phyloP scores from a whole-genome alignment of 2,888 invertebrate species.

The Prenolepis imparis region DNA sequence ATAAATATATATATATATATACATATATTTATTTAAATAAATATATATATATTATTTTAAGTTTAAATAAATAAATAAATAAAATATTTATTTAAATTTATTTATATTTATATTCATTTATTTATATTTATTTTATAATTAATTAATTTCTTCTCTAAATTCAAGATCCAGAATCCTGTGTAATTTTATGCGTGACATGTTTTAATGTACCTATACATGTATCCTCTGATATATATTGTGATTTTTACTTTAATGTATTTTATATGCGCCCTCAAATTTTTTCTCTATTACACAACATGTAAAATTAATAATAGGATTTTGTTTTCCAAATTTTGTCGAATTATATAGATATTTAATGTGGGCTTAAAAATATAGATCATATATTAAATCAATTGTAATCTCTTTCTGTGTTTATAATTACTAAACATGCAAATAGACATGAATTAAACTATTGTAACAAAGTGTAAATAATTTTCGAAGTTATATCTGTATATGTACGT shows the following conservation, averaged over 20 bases:
- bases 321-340: background rate
- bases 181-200: too few species aligned
- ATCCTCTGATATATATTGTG: background rate
- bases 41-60: too few species aligned
- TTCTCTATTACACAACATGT: background rate
- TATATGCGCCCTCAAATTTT: background rate
- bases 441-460: conserved; percentile 2
- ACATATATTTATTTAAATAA: too few species aligned
- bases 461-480: conserved; percentile 27
- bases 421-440: conserved; percentile 4
- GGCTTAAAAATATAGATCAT: background rate
- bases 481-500: conserved; percentile 11
- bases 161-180: too few species aligned
- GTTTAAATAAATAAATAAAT: too few species aligned
- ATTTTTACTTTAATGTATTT: background rate
- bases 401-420: background rate
- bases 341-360: background rate
- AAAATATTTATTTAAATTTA: too few species aligned
- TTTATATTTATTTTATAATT: too few species aligned
- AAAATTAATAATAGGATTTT: background rate
- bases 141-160: too few species aligned
- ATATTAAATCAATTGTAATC: background rate
- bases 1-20: too few species aligned
- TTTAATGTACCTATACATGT: too few species aligned
- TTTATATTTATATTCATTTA: too few species aligned